Percentiles rank a stretch among this genome's conserved stretches.
phyloP scores from a whole-genome alignment of 30 jellyfish, hydroid and myxozoan species.

The Aurelia sp. region DNA sequence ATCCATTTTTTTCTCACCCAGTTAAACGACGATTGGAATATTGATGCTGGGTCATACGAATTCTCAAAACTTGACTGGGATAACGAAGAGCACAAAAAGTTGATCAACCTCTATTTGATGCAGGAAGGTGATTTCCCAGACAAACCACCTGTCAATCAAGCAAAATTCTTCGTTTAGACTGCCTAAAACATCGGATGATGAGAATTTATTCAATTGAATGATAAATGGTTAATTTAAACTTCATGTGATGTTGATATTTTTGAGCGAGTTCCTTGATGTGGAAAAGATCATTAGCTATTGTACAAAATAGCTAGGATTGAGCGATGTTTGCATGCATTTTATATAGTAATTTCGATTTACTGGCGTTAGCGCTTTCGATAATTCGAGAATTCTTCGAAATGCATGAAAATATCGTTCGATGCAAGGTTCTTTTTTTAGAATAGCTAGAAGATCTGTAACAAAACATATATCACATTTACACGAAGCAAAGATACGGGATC shows the following conservation, averaged over 20 bases:
- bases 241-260: neutral
- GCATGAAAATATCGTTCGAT: too few relatives aligned
- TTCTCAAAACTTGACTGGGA: constrained; percentile 84
- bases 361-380: too few relatives aligned
- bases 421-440: too few relatives aligned
- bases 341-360: too few relatives aligned
- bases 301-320: too few relatives aligned
- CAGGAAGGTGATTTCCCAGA: constrained; percentile 73
- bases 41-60: constrained; percentile 80
- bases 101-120: constrained; percentile 58
- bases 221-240: neutral
- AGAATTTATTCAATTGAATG: neutral
- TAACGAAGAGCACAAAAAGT: constrained; percentile 79
- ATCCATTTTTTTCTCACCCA: neutral
- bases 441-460: too few relatives aligned
- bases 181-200: neutral
- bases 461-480: too few relatives aligned
- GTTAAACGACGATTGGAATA: constrained; percentile 86
- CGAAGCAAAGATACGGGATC: too few relatives aligned
- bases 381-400: too few relatives aligned
- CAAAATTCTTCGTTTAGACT: constrained; percentile 28
- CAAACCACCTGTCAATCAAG: constrained; percentile 57
- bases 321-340: too few relatives aligned
- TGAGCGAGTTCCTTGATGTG: neutral
- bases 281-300: neutral